phyloP scores from a whole-genome alignment of 2,888 invertebrate species.

The Acleris emargana region DNA sequence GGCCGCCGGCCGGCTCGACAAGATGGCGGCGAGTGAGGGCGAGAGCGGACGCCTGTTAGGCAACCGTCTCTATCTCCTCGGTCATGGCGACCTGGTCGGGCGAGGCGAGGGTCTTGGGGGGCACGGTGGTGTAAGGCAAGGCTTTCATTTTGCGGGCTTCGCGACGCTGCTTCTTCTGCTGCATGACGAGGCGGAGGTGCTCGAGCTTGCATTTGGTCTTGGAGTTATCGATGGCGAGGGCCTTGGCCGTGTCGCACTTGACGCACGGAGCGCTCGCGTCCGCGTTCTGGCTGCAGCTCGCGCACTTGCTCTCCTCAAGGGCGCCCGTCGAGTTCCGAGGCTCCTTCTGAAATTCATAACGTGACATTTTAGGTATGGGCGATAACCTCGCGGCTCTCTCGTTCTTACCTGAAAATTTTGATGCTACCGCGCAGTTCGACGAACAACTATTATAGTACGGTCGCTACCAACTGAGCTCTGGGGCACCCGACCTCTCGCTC shows the following conservation, averaged over 20 bases:
- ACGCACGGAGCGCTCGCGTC: constrained; percentile 69
- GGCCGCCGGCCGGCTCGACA: constrained; percentile 33
- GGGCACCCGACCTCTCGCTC: too few species aligned
- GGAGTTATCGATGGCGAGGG: constrained; percentile 87
- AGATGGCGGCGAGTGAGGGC: constrained; percentile 22
- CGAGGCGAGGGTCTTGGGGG: constrained; percentile 91
- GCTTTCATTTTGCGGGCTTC: constrained; percentile 89
- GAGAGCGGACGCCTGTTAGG: constrained; percentile 54
- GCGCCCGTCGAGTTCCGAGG: constrained; percentile 59
- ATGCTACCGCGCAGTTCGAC: too few species aligned
- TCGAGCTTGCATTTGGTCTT: constrained; percentile 94
- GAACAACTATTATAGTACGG: too few species aligned
- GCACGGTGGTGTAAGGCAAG: constrained; percentile 83
- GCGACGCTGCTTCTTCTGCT: constrained; percentile 92
- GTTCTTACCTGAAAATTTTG: too few species aligned
- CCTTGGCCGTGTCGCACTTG: constrained; percentile 72
- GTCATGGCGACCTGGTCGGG: constrained; percentile 94
- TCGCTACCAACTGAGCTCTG: too few species aligned
- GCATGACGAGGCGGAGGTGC: constrained; percentile 94
- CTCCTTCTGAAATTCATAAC: constrained; percentile 67
- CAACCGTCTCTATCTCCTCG: constrained; percentile 84
- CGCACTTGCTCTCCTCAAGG: constrained; percentile 58
- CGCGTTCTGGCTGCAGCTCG: constrained; percentile 57
- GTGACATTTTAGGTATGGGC: too few species aligned
- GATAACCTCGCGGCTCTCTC: too few species aligned